Conservation (phyloP, 2,888 invertebrate genomes). For the Saturnia pavonia region DNA sequence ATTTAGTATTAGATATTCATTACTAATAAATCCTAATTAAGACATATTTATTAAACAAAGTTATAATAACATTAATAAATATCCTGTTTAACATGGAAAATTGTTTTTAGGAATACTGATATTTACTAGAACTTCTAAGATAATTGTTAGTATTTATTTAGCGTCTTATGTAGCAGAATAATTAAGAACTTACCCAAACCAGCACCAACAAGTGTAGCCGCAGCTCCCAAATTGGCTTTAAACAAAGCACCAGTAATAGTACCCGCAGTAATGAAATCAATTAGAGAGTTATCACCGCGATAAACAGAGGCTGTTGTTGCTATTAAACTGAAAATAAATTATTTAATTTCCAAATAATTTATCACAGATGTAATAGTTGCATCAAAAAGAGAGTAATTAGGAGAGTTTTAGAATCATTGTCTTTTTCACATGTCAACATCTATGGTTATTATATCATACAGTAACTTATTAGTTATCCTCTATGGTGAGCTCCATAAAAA, state of each 20-base stretch:
- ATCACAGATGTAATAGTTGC: too few species aligned
- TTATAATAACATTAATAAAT: too few species aligned
- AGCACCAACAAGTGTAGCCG: constrained; percentile 85
- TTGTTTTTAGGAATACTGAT: not conserved
- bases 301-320: constrained; percentile 85
- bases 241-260: constrained; percentile 84
- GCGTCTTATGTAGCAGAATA: not conserved
- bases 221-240: constrained; percentile 85
- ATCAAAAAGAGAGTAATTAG: too few species aligned
- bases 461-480: too few species aligned
- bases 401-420: too few species aligned
- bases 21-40: too few species aligned
- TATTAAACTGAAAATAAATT: constrained; percentile 78
- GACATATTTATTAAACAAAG: too few species aligned
- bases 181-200: constrained; percentile 76
- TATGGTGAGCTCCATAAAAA: too few species aligned
- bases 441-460: too few species aligned
- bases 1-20: not conserved
- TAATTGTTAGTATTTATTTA: too few species aligned
- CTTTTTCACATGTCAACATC: too few species aligned
- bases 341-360: not conserved
- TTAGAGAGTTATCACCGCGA: constrained; percentile 84
- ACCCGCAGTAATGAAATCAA: constrained; percentile 86
- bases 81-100: not conserved
- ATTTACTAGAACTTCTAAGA: not conserved